These are phyloP conservation scores for Ramphastos sulfuratus DNA, from an alignment of 2,113 vertebrate species.

Conservation along the genomic window DNA sequence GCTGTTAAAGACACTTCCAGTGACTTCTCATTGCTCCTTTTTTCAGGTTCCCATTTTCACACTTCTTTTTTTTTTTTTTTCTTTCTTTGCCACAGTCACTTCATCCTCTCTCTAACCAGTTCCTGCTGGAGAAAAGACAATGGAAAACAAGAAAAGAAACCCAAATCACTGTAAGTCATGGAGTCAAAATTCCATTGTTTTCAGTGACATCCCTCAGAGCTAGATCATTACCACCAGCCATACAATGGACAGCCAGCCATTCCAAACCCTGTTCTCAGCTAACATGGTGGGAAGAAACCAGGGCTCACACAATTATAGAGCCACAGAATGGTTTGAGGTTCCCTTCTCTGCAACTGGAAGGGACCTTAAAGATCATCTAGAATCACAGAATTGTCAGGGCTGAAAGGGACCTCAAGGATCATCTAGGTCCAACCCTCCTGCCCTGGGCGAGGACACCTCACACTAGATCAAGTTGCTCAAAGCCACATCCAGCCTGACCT, in stretches of 20 bases:
- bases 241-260: not conserved
- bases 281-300: not conserved
- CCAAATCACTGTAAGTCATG: not conserved
- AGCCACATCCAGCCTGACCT: too few species aligned
- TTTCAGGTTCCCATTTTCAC: not conserved
- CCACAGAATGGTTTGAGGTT: too few species aligned
- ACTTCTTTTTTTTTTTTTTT: not conserved
- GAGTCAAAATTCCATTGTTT: not conserved
- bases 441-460: too few species aligned
- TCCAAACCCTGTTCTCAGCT: not conserved
- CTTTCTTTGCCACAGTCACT: not conserved
- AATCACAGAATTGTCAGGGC: too few species aligned
- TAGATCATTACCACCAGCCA: not conserved
- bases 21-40: not conserved
- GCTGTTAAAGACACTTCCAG: not conserved
- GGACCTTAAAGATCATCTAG: too few species aligned
- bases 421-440: too few species aligned
- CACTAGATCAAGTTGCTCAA: too few species aligned
- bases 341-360: too few species aligned
- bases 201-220: not conserved
- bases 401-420: too few species aligned
- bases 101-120: not conserved
- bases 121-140: not conserved
- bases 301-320: not conserved
- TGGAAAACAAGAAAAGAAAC: not conserved